phyloP scores from a whole-genome alignment of 92 coral and sea anemone genomes.

The Ricordea florida region DNA sequence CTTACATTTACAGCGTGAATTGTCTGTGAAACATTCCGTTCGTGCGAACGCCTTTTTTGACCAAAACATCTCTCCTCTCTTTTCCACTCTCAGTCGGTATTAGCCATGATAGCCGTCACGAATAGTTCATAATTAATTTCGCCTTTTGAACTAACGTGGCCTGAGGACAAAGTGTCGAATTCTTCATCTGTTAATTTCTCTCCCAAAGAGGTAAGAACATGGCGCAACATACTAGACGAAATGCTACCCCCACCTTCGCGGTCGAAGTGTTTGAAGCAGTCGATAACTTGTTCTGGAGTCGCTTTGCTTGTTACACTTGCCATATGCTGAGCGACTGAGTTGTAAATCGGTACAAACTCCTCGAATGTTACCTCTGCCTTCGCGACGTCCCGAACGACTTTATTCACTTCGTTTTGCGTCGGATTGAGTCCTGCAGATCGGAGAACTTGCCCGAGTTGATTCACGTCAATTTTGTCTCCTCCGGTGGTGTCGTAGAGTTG shows the following conservation, averaged over 20 bases:
- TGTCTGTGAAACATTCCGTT: too few relatives aligned
- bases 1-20: too few relatives aligned
- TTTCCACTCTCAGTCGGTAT: not conserved
- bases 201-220: conserved; percentile 93
- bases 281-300: conserved; percentile 83
- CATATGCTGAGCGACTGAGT: conserved; percentile 84
- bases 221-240: conserved; percentile 86
- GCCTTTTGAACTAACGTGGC: conserved; percentile 85
- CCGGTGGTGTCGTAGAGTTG: conserved; percentile 90
- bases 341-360: conserved; percentile 89
- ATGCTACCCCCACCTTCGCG: conserved; percentile 78
- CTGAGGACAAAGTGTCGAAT: conserved; percentile 76
- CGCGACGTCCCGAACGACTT: conserved; percentile 87
- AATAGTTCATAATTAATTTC: conserved; percentile 79
- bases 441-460: conserved; percentile 81
- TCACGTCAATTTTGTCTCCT: conserved; percentile 71
- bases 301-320: conserved; percentile 69
- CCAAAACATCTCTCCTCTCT: not conserved
- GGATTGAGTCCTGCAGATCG: conserved; percentile 94
- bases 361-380: conserved; percentile 77
- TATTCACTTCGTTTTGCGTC: conserved; percentile 86
- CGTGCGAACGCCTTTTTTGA: too few relatives aligned
- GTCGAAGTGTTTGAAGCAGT: conserved; percentile 92
- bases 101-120: conserved; percentile 33
- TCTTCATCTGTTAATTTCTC: conserved; percentile 91